Percentiles rank a stretch among this genome's conserved stretches.
These are phyloP conservation scores for Corythaixoides concolor DNA, from an alignment of 2,113 vertebrate genomes.

Conservation along the genomic window DNA sequence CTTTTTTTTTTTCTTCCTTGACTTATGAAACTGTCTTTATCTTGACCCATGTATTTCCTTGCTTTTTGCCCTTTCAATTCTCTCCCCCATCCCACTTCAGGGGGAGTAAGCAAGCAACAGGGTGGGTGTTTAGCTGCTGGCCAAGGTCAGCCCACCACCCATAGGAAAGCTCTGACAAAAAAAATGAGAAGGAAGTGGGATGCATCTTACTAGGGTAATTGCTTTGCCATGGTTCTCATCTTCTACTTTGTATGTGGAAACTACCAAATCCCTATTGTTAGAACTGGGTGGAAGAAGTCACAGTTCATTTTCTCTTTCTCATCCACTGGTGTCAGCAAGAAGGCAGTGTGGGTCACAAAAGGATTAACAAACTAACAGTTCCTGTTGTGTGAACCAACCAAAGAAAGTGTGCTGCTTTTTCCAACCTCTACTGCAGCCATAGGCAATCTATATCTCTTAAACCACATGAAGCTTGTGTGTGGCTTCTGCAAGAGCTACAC, in stretches of 20 bases:
- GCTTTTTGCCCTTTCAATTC: not conserved
- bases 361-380: not conserved
- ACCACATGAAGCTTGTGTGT: not conserved
- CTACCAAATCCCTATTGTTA: not conserved
- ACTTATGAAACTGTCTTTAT: not conserved
- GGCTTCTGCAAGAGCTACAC: not conserved
- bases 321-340: not conserved
- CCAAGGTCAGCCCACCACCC: not conserved
- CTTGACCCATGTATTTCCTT: not conserved
- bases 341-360: not conserved
- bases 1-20: not conserved
- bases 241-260: not conserved
- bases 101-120: not conserved
- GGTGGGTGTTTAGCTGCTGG: not conserved
- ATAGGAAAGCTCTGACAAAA: not conserved
- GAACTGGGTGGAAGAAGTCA: not conserved
- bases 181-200: not conserved
- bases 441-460: not conserved
- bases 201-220: not conserved
- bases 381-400: not conserved
- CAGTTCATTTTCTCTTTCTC: not conserved
- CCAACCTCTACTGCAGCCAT: not conserved
- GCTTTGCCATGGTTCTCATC: not conserved
- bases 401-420: not conserved
- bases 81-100: not conserved